Percentiles rank a stretch among this genome's conserved stretches.
These are phyloP conservation scores for Drosophila mimica DNA, from an alignment of 2,888 invertebrate genomes.

Conservation along the genomic window DNA sequence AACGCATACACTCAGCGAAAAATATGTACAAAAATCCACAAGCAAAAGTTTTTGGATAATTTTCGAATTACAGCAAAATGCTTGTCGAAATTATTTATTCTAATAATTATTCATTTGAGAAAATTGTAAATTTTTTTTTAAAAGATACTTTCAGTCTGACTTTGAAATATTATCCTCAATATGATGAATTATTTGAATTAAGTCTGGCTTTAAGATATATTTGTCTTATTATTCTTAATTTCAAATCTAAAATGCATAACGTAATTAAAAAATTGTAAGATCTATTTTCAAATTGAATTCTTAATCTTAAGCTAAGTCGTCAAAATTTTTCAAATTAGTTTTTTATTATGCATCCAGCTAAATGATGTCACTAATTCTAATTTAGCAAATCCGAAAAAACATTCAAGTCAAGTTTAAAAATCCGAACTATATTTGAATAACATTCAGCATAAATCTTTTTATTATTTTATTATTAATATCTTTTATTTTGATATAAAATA, in stretches of 20 bases:
- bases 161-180: neutral
- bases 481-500: neutral
- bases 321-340: too few species aligned
- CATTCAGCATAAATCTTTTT: neutral
- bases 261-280: too few species aligned
- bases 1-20: constrained; percentile 38
- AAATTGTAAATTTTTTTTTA: neutral
- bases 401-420: rapidly evolving
- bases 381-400: neutral
- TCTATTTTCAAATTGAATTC: too few species aligned
- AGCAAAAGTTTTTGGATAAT: neutral
- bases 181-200: neutral
- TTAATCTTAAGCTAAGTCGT: too few species aligned
- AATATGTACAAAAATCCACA: neutral
- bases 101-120: neutral
- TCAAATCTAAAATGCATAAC: neutral
- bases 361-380: neutral
- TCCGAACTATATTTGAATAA: neutral
- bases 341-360: neutral
- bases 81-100: too few species aligned
- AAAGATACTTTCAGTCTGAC: neutral
- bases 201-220: neutral
- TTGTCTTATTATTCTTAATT: neutral
- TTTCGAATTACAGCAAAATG: neutral
- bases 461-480: too few species aligned